Evolutionary conservation across 1,140 invertebrate species (phyloP), one percentile per base, ranked within the genome.

Genomic region (Ectropis grisescens): DNA sequence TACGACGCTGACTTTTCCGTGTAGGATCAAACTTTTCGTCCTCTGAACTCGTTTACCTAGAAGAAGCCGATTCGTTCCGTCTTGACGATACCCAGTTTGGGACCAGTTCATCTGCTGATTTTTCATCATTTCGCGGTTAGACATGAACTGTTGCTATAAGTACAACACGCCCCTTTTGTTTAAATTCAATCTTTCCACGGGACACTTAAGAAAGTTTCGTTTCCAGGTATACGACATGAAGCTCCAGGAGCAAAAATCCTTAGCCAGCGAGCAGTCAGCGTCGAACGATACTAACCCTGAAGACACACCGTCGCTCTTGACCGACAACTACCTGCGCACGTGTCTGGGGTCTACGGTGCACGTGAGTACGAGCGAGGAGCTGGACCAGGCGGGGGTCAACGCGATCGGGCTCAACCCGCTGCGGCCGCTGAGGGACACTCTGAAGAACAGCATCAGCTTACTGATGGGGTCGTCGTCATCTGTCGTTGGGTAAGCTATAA

Each of bases 141-240:
- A n/a, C n/a, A n/a, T n/a, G n/a, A n/a, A n/a, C n/a, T n/a, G n/a
- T n/a, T n/a, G n/a, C n/a, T n/a, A n/a, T n/a, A n/a, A n/a, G n/a
- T n/a, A n/a, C n/a, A n/a, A n/a, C n/a, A n/a, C n/a, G n/a, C n/a
- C n/a, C n/a, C n/a, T n/a, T n/a, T n/a, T n/a, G n/a, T n/a, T n/a
- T n/a, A n/a, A n/a, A n/a, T n/a, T n/a, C n/a, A n/a, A n/a, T n/a
- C n/a, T n/a, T n/a, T n/a, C n/a, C n/a, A n/a, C n/a, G n/a, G n/a
- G n/a, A n/a, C n/a, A n/a, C n/a, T n/a, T n/a, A n/a, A n/a, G n/a
- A n/a, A n/a, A n/a, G n/a, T n/a, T n/a, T n/a, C n/a, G n/a, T n/a
- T n/a, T n/a, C n/a, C 30, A 79, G 74, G 74, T 75, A 1, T 66
- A 54, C 39, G 74, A 79, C 29, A 61, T 76, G 60, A 74, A 69